Conservation (phyloP, 2,797 vertebrate species). For the Odontamblyopus rebecca region DNA sequence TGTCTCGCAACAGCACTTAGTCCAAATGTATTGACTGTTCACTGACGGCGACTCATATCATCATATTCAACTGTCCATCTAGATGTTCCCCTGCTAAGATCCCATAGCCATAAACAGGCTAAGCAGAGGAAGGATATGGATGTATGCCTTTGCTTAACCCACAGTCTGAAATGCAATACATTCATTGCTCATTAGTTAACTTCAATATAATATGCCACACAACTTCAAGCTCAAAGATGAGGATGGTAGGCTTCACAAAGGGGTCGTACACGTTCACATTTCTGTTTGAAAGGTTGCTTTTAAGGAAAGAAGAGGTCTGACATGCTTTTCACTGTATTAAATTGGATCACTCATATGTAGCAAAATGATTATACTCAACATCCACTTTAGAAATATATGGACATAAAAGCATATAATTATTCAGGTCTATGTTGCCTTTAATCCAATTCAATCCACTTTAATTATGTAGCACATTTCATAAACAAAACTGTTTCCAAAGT, state of each 20-base stretch:
- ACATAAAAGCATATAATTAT: neutral
- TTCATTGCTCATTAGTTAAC: conserved; percentile 37
- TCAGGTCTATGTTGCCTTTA: neutral
- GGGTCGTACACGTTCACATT: neutral
- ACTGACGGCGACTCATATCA: conserved; percentile 34
- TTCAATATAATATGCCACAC: conserved; percentile 20
- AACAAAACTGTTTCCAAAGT: too few relatives aligned
- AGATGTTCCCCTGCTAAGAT: conserved; percentile 35
- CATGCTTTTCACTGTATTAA: neutral
- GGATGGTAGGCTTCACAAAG: neutral
- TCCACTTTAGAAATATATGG: neutral
- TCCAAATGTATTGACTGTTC: conserved; percentile 50
- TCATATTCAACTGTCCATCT: conserved; percentile 55
- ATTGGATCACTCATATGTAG: too few relatives aligned
- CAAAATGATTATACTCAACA: neutral
- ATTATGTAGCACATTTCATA: too few relatives aligned
- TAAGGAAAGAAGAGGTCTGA: neutral
- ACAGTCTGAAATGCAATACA: conserved; percentile 37
- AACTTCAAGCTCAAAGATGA: neutral
- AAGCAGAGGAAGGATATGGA: conserved; percentile 17
- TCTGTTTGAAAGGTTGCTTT: neutral
- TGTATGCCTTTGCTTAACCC: conserved; percentile 31
- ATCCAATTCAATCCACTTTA: too few relatives aligned
- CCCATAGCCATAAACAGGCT: conserved; percentile 31
- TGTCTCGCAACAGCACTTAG: conserved; percentile 45